Conservation (phyloP, 2,113 vertebrate genomes). For the Raja brachyura region DNA sequence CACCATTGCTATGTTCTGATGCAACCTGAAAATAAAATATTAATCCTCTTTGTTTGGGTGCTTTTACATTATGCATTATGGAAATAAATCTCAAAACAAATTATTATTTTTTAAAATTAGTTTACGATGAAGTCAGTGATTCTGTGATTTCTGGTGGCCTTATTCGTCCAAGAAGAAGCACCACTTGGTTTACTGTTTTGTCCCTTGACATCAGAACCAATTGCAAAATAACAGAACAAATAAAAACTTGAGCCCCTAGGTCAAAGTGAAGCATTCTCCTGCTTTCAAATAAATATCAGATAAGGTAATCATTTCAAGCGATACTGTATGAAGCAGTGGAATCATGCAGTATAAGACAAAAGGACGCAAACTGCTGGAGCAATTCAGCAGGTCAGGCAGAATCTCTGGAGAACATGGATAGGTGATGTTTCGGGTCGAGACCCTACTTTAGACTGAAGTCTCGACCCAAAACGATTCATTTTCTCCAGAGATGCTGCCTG, state of each 20-base stretch:
- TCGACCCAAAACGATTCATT: too few relatives aligned
- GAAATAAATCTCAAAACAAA: background rate
- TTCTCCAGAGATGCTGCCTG: too few relatives aligned
- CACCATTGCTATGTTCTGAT: background rate
- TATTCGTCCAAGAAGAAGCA: background rate
- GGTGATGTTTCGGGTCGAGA: too few relatives aligned
- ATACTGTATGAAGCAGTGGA: background rate
- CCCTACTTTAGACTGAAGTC: too few relatives aligned
- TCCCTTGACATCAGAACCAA: background rate
- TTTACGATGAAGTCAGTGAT: slow-evolving; percentile 1
- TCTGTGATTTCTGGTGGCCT: background rate
- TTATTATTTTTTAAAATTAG: background rate
- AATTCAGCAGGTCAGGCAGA: too few relatives aligned
- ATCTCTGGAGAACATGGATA: too few relatives aligned
- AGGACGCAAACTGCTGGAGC: too few relatives aligned
- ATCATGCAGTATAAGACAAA: background rate
- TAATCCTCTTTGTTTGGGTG: background rate
- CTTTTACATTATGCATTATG: background rate
- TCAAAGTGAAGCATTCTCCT: background rate
- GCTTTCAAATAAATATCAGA: background rate
- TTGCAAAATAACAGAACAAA: slow-evolving; percentile 1
- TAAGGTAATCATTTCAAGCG: background rate
- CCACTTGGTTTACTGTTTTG: background rate
- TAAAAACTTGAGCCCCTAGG: background rate
- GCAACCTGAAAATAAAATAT: background rate